A percentile compares a stretch with the other conserved stretches of the same genome.
Evolutionary conservation across 2,113 vertebrate genomes (phyloP).

Genomic region (Dipodomys merriami): DNA sequence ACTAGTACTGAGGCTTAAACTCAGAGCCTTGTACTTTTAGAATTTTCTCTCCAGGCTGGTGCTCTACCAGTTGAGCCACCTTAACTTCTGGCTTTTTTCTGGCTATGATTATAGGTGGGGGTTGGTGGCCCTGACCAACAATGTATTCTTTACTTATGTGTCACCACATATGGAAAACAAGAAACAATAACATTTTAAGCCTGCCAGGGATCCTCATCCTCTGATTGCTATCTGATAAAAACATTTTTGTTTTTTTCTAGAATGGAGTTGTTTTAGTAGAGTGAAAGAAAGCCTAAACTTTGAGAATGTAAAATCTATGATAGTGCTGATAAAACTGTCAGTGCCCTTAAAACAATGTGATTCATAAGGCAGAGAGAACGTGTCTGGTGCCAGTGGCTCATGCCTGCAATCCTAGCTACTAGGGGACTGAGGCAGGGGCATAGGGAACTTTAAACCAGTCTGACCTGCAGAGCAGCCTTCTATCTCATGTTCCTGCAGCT

Average conservation of each 20-base stretch:
- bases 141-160: neutral
- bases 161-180: slow-evolving; percentile 31
- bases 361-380: neutral
- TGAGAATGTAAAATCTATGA: neutral
- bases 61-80: no score
- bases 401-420: no score
- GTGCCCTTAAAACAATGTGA: neutral
- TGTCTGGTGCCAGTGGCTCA: neutral
- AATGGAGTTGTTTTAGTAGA: neutral
- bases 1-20: neutral
- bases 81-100: no score
- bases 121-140: no score
- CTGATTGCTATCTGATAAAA: slow-evolving; percentile 6
- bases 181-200: neutral
- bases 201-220: slow-evolving; percentile 22
- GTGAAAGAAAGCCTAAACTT: neutral
- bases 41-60: no score
- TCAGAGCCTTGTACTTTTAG: no score
- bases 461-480: no score
- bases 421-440: no score
- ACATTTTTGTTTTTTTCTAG: slow-evolving; percentile 45
- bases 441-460: no score
- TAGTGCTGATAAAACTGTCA: neutral
- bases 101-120: no score
- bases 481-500: no score